Conservation (phyloP, 2,888 invertebrate species). For the Gari tellinella region DNA sequence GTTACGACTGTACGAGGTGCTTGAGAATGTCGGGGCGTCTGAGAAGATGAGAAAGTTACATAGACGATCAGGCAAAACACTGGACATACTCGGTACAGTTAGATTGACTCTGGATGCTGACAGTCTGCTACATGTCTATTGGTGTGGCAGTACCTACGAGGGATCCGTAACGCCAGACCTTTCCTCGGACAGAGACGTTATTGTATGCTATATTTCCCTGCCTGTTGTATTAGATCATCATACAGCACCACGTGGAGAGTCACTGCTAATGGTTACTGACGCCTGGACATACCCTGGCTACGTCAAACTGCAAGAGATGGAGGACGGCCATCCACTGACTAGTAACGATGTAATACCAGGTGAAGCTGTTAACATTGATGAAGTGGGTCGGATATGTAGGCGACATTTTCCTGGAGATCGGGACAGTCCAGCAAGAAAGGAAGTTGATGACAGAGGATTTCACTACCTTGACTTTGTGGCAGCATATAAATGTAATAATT, state of each 20-base stretch:
- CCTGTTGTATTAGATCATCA: background rate
- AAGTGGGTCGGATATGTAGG: too few species aligned
- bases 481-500: background rate
- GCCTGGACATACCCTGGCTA: slow-evolving; percentile 8
- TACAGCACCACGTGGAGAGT: background rate
- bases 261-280: slow-evolving; percentile 3
- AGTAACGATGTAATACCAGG: too few species aligned
- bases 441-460: background rate
- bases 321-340: background rate
- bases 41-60: too few species aligned
- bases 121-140: too few species aligned
- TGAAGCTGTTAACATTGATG: too few species aligned
- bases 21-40: too few species aligned
- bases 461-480: background rate
- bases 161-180: slow-evolving; percentile 5
- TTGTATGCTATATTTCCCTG: background rate
- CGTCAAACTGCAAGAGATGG: slow-evolving; percentile 1
- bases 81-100: too few species aligned
- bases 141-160: background rate
- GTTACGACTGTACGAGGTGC: too few species aligned
- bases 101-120: too few species aligned
- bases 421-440: background rate
- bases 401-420: too few species aligned
- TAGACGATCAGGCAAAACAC: too few species aligned
- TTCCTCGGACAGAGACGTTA: background rate